phyloP scores from a whole-genome alignment of 1,140 invertebrate species.

The Drosophila arawakana region DNA sequence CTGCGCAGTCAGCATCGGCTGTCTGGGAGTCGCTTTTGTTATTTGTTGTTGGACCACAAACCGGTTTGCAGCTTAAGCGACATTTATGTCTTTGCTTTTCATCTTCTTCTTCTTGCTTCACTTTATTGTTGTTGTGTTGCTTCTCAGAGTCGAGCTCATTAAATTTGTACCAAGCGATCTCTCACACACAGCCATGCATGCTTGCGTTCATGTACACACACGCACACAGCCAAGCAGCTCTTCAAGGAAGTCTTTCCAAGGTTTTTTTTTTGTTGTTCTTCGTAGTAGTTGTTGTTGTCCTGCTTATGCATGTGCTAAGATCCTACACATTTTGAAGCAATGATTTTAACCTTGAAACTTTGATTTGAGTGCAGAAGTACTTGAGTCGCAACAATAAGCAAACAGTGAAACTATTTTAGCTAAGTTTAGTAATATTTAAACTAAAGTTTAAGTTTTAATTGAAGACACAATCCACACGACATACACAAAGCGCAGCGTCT shows the following conservation, averaged over 20 bases:
- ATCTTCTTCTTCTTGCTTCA: neutral
- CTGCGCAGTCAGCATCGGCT: slow-evolving; percentile 5
- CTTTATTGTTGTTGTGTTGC: slow-evolving; percentile 7
- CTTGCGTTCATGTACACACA: neutral
- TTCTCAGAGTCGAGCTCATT: slow-evolving; percentile 39
- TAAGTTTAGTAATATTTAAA: too few relatives aligned
- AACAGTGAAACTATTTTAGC: too few relatives aligned
- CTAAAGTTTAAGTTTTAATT: too few relatives aligned
- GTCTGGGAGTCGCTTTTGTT: slow-evolving; percentile 38
- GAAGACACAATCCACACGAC: too few relatives aligned
- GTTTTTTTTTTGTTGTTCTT: slow-evolving; percentile 6
- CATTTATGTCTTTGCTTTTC: slow-evolving; percentile 49
- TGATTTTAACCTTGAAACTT: slow-evolving; percentile 40
- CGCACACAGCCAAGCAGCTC: neutral
- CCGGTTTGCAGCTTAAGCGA: slow-evolving; percentile 54
- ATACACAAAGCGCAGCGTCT: slow-evolving; percentile 25
- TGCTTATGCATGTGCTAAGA: neutral
- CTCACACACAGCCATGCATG: neutral
- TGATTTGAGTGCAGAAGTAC: neutral
- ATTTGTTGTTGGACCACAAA: slow-evolving; percentile 19
- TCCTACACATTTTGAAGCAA: slow-evolving; percentile 17
- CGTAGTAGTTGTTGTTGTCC: slow-evolving; percentile 3
- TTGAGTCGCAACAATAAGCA: too few relatives aligned
- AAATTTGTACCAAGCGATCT: slow-evolving; percentile 46
- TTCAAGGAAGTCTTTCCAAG: slow-evolving; percentile 30